Conservation (phyloP, 2,888 invertebrate genomes). For the Petrolisthes cinctipes region DNA sequence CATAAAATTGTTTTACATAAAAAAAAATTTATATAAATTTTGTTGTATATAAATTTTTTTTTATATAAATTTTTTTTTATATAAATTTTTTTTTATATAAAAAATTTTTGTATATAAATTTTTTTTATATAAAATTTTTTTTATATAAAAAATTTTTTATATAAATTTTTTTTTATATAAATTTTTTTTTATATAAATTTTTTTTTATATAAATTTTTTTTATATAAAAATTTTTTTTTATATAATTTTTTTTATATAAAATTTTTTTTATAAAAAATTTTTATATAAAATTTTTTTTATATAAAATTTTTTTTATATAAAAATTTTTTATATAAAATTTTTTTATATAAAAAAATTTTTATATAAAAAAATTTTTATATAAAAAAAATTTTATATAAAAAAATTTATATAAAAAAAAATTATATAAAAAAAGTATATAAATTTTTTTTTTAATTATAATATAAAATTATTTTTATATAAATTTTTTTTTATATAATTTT, state of each 20-base stretch:
- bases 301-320: constrained; percentile 17
- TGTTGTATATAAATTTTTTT: constrained; percentile 37
- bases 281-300: constrained; percentile 2
- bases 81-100: constrained; percentile 41
- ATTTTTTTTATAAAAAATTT: background rate
- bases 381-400: constrained; percentile 24
- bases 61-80: constrained; percentile 40
- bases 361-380: constrained; percentile 23
- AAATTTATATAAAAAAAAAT: background rate
- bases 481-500: constrained; percentile 27
- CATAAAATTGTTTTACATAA: constrained; percentile 37
- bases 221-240: background rate
- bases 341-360: constrained; percentile 17
- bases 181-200: constrained; percentile 5
- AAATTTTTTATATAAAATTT: constrained; percentile 1
- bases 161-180: constrained; percentile 5
- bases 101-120: too few relatives aligned
- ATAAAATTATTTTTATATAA: constrained; percentile 30
- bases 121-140: constrained; percentile 33
- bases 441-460: constrained; percentile 30
- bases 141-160: constrained; percentile 16
- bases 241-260: background rate
- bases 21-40: constrained; percentile 49
- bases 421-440: constrained; percentile 33
- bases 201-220: constrained; percentile 3